Conservation (phyloP, 1,140 invertebrate species). For the Diachasmimorpha longicaudata region DNA sequence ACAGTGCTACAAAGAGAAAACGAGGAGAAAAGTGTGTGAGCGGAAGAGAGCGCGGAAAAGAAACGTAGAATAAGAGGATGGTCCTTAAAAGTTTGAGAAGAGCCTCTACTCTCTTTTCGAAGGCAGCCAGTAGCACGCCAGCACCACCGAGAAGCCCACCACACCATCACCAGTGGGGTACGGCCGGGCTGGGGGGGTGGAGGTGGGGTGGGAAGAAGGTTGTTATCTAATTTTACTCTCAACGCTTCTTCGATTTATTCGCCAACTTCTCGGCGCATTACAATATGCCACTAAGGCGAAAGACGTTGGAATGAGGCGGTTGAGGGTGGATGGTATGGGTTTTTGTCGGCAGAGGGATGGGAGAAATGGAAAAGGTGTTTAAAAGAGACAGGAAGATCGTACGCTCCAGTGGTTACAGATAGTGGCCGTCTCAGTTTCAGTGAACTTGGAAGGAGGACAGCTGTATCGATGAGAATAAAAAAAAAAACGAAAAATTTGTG, state of each 20-base stretch:
- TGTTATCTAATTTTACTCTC: slow-evolving; percentile 65
- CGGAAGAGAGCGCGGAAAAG: slow-evolving; percentile 19
- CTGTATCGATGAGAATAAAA: background rate
- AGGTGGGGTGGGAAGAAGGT: slow-evolving; percentile 24
- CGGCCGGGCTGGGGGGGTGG: no score
- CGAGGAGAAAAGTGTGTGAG: slow-evolving; percentile 17
- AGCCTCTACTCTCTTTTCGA: slow-evolving; percentile 43
- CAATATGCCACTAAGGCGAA: slow-evolving; percentile 61
- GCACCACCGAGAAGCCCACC: slow-evolving; percentile 32
- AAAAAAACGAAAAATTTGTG: no score
- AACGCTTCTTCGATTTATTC: slow-evolving; percentile 65
- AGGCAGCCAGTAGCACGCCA: slow-evolving; percentile 3
- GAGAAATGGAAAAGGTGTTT: background rate
- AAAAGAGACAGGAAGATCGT: background rate
- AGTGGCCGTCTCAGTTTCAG: background rate
- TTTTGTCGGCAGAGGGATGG: slow-evolving; percentile 8
- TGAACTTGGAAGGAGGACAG: background rate
- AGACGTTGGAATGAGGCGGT: slow-evolving; percentile 8
- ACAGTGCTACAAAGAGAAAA: slow-evolving; percentile 27
- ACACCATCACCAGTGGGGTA: slow-evolving; percentile 33
- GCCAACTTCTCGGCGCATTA: slow-evolving; percentile 62
- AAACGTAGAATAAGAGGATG: slow-evolving; percentile 51
- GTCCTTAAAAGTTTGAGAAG: slow-evolving; percentile 62
- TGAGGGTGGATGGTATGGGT: slow-evolving; percentile 37
- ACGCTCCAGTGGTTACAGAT: background rate